Evolutionary conservation across 2,797 vertebrate species (phyloP).

Genomic region (Tolypeutes matacus): DNA sequence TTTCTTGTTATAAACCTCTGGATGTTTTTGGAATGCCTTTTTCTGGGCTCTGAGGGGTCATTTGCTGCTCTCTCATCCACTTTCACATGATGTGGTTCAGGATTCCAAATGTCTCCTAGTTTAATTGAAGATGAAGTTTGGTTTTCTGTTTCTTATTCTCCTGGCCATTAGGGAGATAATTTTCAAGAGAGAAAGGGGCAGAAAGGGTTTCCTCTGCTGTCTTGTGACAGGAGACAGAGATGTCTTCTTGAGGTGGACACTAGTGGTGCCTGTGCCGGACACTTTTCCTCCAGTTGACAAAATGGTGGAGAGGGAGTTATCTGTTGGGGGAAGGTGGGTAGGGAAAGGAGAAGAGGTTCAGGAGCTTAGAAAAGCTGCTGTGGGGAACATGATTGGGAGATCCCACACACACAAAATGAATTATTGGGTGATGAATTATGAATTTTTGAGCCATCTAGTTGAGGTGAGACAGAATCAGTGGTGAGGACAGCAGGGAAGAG

Average conservation of each 20-base stretch:
- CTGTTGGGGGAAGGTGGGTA: neutral
- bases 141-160: slow-evolving; percentile 44
- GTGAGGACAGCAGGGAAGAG: neutral
- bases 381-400: neutral
- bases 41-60: neutral
- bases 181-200: slow-evolving; percentile 36
- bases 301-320: neutral
- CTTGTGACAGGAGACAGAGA: neutral
- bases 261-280: neutral
- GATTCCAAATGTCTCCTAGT: slow-evolving; percentile 12
- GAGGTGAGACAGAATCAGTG: neutral
- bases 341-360: neutral
- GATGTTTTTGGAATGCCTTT: neutral
- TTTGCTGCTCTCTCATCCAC: neutral
- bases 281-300: neutral
- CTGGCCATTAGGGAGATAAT: neutral
- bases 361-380: neutral
- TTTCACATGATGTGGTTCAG: neutral
- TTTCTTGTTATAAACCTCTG: neutral
- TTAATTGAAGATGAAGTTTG: slow-evolving; percentile 38
- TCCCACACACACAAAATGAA: neutral
- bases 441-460: neutral
- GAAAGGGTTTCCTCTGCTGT: neutral
- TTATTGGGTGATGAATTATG: neutral
- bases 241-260: neutral